phyloP scores from a whole-genome alignment of 2,888 invertebrate genomes.

The Leucoptera coffeella region DNA sequence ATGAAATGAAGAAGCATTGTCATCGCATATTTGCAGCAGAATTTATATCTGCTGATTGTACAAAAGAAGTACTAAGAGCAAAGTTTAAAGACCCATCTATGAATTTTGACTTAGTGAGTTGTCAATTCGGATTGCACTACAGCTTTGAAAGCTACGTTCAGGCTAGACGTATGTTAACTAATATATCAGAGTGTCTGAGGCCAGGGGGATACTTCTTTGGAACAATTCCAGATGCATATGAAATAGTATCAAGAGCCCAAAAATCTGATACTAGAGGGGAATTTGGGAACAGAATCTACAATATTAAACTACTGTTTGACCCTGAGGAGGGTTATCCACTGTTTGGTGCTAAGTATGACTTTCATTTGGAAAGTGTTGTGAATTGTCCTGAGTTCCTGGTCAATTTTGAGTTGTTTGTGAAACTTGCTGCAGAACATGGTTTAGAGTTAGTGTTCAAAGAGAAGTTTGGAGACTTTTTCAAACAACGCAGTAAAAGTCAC shows the following conservation, averaged over 20 bases:
- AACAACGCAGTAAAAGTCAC: conserved; percentile 44
- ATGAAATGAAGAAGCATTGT: conserved; percentile 53
- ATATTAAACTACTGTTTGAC: conserved; percentile 66
- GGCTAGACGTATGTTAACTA: conserved; percentile 87
- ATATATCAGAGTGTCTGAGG: conserved; percentile 83
- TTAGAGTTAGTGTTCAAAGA: conserved; percentile 62
- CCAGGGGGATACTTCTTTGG: conserved; percentile 95
- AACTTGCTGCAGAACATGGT: conserved; percentile 65
- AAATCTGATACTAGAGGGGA: conserved; percentile 41
- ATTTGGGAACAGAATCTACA: conserved; percentile 77
- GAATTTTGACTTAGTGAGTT: conserved; percentile 85
- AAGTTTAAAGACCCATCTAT: conserved; percentile 72
- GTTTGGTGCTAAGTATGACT: conserved; percentile 95
- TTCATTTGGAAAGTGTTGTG: conserved; percentile 92
- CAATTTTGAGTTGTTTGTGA: conserved; percentile 79
- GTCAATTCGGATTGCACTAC: conserved; percentile 98
- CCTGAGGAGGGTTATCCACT: conserved; percentile 62
- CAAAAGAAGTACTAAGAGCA: conserved; percentile 72
- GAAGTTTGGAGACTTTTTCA: conserved; percentile 75
- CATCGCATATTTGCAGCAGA: conserved; percentile 70
- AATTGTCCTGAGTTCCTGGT: conserved; percentile 98
- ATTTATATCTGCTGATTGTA: conserved; percentile 88
- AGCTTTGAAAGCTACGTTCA: conserved; percentile 85
- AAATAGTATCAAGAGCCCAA: conserved; percentile 72
- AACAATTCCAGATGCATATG: conserved; percentile 90